These are phyloP conservation scores for Gymnocephalus cernua DNA, from an alignment of 2,113 vertebrate genomes.

Conservation along the genomic window DNA sequence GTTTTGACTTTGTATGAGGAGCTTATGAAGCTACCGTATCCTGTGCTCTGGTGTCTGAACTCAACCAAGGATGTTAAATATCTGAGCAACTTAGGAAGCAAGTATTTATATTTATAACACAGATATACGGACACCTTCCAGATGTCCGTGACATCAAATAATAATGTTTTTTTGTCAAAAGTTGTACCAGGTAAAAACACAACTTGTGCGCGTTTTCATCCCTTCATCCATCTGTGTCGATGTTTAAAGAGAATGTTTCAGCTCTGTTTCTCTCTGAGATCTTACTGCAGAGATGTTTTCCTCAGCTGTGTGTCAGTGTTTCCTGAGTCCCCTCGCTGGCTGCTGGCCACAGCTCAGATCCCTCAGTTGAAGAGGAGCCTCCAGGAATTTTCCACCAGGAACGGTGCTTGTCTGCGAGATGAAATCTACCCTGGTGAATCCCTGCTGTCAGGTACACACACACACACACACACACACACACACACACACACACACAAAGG, in stretches of 20 bases:
- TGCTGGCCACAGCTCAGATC: conserved; percentile 89
- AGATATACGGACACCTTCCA: not conserved
- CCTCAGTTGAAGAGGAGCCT: conserved; percentile 83
- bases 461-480: not conserved
- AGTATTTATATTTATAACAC: not conserved
- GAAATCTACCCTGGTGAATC: conserved; percentile 74
- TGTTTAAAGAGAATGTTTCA: not conserved
- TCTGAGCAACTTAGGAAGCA: not conserved
- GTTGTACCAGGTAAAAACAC: rapidly evolving
- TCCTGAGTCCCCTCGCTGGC: conserved; percentile 91
- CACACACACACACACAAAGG: not conserved
- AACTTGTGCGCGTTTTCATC: not conserved
- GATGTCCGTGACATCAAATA: not conserved
- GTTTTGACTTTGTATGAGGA: not conserved
- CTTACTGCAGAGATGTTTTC: conserved; percentile 29
- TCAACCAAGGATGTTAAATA: not conserved
- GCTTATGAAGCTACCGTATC: not conserved
- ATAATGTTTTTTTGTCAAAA: not conserved
- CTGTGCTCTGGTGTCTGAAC: not conserved
- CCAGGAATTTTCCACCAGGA: conserved; percentile 80
- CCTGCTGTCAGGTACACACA: conserved; percentile 80
- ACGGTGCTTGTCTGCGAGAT: conserved; percentile 64
- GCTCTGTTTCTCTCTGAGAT: not conserved
- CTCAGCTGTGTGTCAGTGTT: conserved; percentile 87
- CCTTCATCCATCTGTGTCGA: not conserved